A percentile compares a stretch with the other conserved stretches of the same genome.
phyloP scores from a whole-genome alignment of 2,888 invertebrate genomes.

The Amphiduros pacificus region DNA sequence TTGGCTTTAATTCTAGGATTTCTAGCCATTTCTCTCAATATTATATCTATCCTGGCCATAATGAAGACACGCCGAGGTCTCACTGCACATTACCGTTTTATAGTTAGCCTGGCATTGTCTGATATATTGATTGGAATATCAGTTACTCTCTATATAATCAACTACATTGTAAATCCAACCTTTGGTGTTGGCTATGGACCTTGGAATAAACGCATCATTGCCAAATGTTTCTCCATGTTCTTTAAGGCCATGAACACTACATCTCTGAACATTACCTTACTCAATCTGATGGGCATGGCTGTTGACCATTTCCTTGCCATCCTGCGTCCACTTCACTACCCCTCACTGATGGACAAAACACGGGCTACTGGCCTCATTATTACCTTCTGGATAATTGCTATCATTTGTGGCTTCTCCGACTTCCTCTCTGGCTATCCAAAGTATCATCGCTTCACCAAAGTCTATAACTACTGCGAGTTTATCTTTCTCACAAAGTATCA shows the following conservation, averaged over 20 bases:
- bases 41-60: constrained; percentile 41
- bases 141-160: constrained; percentile 37
- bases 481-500: constrained; percentile 38
- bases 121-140: constrained; percentile 45
- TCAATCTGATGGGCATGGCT: constrained; percentile 33
- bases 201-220: constrained; percentile 26
- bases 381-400: constrained; percentile 24
- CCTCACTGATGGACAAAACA: constrained; percentile 19
- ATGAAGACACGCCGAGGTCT: constrained; percentile 33
- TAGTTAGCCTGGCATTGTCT: constrained; percentile 41
- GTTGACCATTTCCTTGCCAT: constrained; percentile 33
- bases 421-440: constrained; percentile 19
- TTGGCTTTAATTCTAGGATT: constrained; percentile 26
- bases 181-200: constrained; percentile 14
- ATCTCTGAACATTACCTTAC: constrained; percentile 36
- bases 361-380: constrained; percentile 20
- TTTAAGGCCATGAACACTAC: constrained; percentile 40
- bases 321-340: constrained; percentile 28
- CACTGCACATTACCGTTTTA: constrained; percentile 42
- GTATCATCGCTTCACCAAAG: constrained; percentile 15
- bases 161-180: constrained; percentile 34
- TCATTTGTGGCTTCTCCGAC: constrained; percentile 30
- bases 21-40: constrained; percentile 36
- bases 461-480: constrained; percentile 41
- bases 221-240: constrained; percentile 37